Evolutionary conservation across 1,140 invertebrate species (phyloP), one percentile per base, ranked within the genome.

Genomic region (Diplogasteroides magnus): DNA sequence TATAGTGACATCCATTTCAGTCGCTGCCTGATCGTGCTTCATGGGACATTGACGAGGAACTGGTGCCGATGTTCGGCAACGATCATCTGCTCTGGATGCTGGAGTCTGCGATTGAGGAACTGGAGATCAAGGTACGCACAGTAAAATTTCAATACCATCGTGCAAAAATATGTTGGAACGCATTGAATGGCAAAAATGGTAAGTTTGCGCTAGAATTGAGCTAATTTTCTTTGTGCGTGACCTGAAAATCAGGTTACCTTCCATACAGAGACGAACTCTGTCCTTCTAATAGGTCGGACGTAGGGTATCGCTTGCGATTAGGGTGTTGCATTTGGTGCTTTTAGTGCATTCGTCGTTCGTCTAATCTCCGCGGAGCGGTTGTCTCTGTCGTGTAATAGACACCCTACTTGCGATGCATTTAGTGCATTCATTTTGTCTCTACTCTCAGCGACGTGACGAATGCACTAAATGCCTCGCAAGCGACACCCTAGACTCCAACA

Each of bases 1-100:
- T 31, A 28, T n/a, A 55, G 23, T 31, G 23, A 65, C 26, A 19
- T 13, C 1, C 25, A 31, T 71, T 67, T 28, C 59, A 64, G 61
- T 71, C 63, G 19, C 67, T 80, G 1, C 78, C 78, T n/a, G 77
- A 76, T 19, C 31, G 61, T 28, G 71, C 68, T 1, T 32, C 73
- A 37, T 81, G 79, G 79, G 74, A 80, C 66, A 76, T 62, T n/a
- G 81, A 83, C 28, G 79, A 83, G 56, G 65, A 79, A 48, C 72
- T 81, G 26, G 79, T 83, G 25, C 77, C 74, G 23, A 73, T 78
- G 13, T 83, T 75, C 68, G 77, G 73, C 27, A 79, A 81, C 61
- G 79, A 81, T 61, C 79, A 81, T 72, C 71, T 81, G 14, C 69
- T 81, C 14, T 81, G 79, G 79, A 82, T 83, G 78, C 69, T 83